Percentiles rank a stretch among this genome's conserved stretches.
Conservation (phyloP, 2,888 invertebrate genomes). For the Platycheirus albimanus region DNA sequence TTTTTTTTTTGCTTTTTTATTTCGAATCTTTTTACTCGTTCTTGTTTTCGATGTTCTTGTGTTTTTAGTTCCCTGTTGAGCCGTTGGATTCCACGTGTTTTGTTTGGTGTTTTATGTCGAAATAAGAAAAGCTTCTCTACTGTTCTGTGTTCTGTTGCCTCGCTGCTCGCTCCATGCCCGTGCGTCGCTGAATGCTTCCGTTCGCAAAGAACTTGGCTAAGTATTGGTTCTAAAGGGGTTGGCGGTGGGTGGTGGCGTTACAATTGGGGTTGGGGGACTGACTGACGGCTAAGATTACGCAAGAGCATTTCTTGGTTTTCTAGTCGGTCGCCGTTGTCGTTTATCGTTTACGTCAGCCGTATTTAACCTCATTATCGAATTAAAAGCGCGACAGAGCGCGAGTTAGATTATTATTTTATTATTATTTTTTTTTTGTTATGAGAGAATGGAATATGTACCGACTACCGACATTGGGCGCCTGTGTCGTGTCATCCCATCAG, state of each 20-base stretch:
- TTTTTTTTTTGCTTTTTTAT: not conserved
- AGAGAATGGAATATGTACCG: no score
- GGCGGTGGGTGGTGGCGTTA: not conserved
- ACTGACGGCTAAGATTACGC: conserved; percentile 9
- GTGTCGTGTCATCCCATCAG: conserved; percentile 31
- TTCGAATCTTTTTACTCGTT: conserved; percentile 43
- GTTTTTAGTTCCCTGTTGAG: conserved; percentile 54
- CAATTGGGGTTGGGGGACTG: not conserved
- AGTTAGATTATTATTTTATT: not conserved
- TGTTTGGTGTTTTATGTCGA: conserved; percentile 45
- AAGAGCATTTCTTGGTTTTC: conserved; percentile 28
- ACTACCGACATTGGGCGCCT: conserved; percentile 6
- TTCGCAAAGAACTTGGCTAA: not conserved
- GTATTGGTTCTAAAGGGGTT: not conserved
- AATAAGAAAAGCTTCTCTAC: conserved; percentile 45
- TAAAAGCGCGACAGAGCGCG: not conserved
- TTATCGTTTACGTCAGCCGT: not conserved
- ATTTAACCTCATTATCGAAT: conserved; percentile 34
- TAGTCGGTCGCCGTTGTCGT: not conserved
- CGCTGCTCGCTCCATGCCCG: no score
- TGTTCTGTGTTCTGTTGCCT: not conserved
- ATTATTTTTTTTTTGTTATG: no score
- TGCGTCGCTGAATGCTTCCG: not conserved
- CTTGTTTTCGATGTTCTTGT: conserved; percentile 52
- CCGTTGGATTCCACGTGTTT: conserved; percentile 56